These are phyloP conservation scores for Macrotrachela quadricornifera DNA, from an alignment of 1,140 invertebrate species.

Conservation along the genomic window DNA sequence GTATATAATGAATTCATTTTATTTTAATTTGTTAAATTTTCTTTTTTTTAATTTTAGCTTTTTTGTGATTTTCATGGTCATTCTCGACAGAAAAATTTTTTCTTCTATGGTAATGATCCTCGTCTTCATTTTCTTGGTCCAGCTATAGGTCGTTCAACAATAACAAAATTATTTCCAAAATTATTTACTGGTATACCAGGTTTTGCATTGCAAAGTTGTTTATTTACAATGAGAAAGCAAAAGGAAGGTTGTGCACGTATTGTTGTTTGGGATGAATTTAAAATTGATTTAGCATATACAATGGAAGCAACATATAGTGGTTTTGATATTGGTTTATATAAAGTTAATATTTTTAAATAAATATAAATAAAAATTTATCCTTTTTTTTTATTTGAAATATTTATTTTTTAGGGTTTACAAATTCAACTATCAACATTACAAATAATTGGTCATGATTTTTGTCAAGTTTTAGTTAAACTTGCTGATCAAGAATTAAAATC, in stretches of 20 bases:
- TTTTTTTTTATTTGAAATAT: no score
- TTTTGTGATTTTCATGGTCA: constrained; percentile 80
- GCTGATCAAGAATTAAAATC: no score
- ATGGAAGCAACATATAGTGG: constrained; percentile 69
- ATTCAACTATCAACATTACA: no score
- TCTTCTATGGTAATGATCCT: constrained; percentile 61
- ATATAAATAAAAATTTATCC: no score
- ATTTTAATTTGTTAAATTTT: constrained; percentile 8
- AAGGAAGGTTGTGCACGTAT: constrained; percentile 63
- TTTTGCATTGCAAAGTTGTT: constrained; percentile 51
- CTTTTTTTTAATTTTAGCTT: constrained; percentile 40
- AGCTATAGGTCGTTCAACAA: background rate
- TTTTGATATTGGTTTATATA: constrained; percentile 51
- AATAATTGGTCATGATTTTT: no score
- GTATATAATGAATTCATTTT: no score
- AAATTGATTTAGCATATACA: constrained; percentile 50
- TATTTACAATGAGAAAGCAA: constrained; percentile 49
- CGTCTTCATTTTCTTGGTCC: background rate
- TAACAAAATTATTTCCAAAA: background rate
- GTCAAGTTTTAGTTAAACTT: no score
- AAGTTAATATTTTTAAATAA: constrained; percentile 31
- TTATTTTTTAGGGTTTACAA: no score
- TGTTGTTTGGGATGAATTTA: constrained; percentile 59
- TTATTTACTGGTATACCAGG: constrained; percentile 45
- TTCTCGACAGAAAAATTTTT: constrained; percentile 63